Conservation (phyloP, 2,888 invertebrate species). For the Marronus borbonicus region DNA sequence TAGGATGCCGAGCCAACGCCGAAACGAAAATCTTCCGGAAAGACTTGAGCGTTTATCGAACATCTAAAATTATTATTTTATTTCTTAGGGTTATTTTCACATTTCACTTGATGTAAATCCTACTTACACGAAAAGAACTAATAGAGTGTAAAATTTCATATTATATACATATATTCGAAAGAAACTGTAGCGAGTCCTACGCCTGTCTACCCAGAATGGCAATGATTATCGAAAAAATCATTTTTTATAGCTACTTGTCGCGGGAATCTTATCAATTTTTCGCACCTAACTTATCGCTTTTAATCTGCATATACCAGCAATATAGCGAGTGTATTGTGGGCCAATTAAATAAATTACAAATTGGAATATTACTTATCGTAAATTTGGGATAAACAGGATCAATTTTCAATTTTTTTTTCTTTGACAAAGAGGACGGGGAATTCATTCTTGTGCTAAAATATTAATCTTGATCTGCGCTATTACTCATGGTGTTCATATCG, state of each 20-base stretch:
- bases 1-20: constrained; percentile 66
- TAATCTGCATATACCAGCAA: not conserved
- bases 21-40: constrained; percentile 63
- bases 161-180: not conserved
- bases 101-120: not conserved
- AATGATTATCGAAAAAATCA: not conserved
- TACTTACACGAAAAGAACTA: constrained; percentile 5
- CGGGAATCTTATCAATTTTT: constrained; percentile 16
- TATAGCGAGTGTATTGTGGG: no score
- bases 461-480: no score
- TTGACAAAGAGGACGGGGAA: no score
- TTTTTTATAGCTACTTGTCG: constrained; percentile 16
- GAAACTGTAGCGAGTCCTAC: not conserved
- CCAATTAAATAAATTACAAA: no score
- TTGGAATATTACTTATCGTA: no score
- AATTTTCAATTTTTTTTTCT: no score
- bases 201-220: not conserved
- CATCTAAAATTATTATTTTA: constrained; percentile 15
- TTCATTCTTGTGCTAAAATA: no score
- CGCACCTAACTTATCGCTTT: not conserved
- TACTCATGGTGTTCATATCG: no score
- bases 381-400: no score
- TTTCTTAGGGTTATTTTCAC: not conserved
- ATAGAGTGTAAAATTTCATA: not conserved
- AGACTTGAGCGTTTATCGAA: constrained; percentile 38